phyloP scores from a whole-genome alignment of 2,888 invertebrate genomes.

The Trimorus sp. region DNA sequence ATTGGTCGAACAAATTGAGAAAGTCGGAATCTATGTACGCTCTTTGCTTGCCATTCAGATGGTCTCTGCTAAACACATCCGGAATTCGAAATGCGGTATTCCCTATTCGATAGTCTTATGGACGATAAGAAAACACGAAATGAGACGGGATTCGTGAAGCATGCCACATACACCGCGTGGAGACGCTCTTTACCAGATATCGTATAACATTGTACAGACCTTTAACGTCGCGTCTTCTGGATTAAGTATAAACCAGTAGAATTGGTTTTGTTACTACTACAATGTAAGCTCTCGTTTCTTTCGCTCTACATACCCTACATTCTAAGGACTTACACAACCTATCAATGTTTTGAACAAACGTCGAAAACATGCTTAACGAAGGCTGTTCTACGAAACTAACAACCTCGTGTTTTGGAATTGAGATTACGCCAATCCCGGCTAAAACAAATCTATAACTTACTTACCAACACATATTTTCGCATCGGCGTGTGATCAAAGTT shows the following conservation, averaged over 20 bases:
- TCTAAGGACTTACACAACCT: too few species aligned
- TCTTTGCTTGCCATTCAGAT: conserved; percentile 72
- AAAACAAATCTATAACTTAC: conserved; percentile 27
- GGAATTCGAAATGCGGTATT: conserved; percentile 73
- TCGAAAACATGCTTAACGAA: too few species aligned
- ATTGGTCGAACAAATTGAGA: conserved; percentile 66
- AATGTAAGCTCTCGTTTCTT: too few species aligned
- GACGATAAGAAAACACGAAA: conserved; percentile 52
- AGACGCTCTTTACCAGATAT: conserved; percentile 54
- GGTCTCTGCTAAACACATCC: conserved; percentile 69
- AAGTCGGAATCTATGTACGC: conserved; percentile 61
- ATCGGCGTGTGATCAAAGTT: conserved; percentile 31
- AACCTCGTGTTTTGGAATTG: not conserved
- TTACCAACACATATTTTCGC: conserved; percentile 30
- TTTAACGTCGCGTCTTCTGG: conserved; percentile 38
- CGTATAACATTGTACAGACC: conserved; percentile 47
- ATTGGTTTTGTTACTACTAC: too few species aligned
- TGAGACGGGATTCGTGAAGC: conserved; percentile 51
- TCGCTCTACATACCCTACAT: too few species aligned
- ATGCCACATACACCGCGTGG: conserved; percentile 67
- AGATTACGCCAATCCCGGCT: conserved; percentile 2
- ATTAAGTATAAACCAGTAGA: too few species aligned
- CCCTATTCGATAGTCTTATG: conserved; percentile 55
- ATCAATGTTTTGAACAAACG: too few species aligned
- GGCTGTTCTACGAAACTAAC: too few species aligned